Evolutionary conservation across 2,797 vertebrate genomes (phyloP).

Genomic region (Okamejei kenojei): DNA sequence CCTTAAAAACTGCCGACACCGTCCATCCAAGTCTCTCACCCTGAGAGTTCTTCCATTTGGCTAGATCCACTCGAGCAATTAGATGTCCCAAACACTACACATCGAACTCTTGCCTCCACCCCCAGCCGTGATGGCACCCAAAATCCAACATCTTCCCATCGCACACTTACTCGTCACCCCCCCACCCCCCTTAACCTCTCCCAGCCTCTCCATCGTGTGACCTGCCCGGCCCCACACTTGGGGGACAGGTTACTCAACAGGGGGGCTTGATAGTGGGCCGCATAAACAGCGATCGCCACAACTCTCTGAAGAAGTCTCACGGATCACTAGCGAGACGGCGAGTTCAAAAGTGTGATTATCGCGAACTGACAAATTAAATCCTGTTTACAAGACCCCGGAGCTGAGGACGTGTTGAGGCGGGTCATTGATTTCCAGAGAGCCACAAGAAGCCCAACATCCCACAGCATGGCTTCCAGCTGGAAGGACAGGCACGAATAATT

Average conservation of each 20-base stretch:
- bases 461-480: conserved; percentile 53
- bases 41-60: too few species aligned
- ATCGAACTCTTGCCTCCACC: not conserved
- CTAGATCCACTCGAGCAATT: too few species aligned
- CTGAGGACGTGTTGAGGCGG: not conserved
- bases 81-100: too few species aligned
- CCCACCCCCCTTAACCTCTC: too few species aligned
- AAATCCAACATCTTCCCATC: not conserved
- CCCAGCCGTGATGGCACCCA: not conserved
- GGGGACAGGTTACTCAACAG: too few species aligned
- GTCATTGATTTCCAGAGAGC: conserved; percentile 16
- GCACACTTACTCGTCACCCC: not conserved
- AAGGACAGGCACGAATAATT: conserved; percentile 69
- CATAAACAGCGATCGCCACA: not conserved
- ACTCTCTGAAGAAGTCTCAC: not conserved
- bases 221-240: not conserved
- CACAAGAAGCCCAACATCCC: too few species aligned
- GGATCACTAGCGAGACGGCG: not conserved
- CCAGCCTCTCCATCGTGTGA: not conserved
- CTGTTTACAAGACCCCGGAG: not conserved
- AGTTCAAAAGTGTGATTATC: conserved; percentile 13
- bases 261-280: not conserved
- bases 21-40: too few species aligned
- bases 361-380: conserved; percentile 20
- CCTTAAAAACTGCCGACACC: too few species aligned